Evolutionary conservation across 2,888 invertebrate species (phyloP), one percentile per base, ranked within the genome.

Genomic region (Apoda limacodes): DNA sequence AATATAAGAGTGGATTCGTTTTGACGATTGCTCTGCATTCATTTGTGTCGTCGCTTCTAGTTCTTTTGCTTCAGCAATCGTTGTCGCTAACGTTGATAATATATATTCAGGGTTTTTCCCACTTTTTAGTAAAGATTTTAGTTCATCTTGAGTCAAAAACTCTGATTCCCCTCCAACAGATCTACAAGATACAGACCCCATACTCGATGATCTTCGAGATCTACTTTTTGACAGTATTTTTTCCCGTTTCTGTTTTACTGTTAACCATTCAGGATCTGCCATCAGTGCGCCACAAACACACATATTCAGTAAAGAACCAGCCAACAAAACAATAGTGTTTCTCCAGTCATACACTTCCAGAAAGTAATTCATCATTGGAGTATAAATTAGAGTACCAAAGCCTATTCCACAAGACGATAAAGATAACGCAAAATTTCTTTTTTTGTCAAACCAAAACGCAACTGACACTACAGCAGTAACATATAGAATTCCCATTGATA

Each of bases 371-470:
- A 92, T 93, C 60, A 94, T 75, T 0, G 93, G 93, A 2, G 93
- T 90, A 63, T 92, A 93, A n/a, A 93, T 70, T 50, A 93, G 87
- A 0, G 95, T 95, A 10, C 95, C 95, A 35, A 93, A 87, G 1
- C 94, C 94, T 0, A 93, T 92, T 2, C 95, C 94, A 41, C 92
- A 92, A 0, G 93, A 93, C 0, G 93, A 90, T 32, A 95, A 72
- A 4, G 94, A 92, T 1, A 93, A 92, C 2, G 95, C 95, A 39
- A 94, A 80, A 15, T 91, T 90, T 29, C 94, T 84, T 59, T 87
- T 88, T 58, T 90, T 91, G 52, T 95, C 93, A 53, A 95, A 95
- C 89, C 94, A 95, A 60, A 92, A 94, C 1, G 95, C 93, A 23
- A 95, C 92, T 23, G 92, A 90, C 1, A 95, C 94, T 3, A 95